Evolutionary conservation across 1,140 invertebrate genomes (phyloP).

Genomic region (Asobara japonica): DNA sequence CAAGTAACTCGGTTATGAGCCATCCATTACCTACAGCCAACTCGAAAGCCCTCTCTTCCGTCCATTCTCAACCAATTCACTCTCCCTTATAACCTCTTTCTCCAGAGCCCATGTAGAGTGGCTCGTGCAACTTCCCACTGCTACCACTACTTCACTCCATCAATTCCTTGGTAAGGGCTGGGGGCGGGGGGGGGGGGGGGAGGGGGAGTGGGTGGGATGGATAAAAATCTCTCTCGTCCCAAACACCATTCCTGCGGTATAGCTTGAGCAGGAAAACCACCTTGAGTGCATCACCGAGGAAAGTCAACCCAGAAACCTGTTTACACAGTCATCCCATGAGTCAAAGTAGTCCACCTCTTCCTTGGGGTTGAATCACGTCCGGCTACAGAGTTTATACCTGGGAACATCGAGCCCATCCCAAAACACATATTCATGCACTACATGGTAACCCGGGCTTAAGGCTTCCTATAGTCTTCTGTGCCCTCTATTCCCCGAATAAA

Average conservation of each 20-base stretch:
- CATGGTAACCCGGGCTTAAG: neutral
- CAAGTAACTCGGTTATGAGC: slow-evolving; percentile 43
- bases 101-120: neutral
- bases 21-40: slow-evolving; percentile 41
- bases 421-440: slow-evolving; percentile 4
- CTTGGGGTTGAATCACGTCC: neutral
- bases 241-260: neutral
- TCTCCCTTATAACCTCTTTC: slow-evolving; percentile 7
- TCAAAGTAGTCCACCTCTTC: slow-evolving; percentile 7
- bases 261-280: neutral
- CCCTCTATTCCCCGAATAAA: neutral
- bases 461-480: neutral
- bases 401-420: neutral
- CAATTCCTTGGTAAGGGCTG: neutral
- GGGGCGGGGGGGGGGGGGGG: too few relatives aligned
- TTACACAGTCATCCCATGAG: slow-evolving; percentile 13
- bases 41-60: slow-evolving; percentile 19
- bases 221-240: neutral
- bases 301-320: slow-evolving; percentile 1
- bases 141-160: neutral
- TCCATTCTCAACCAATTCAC: neutral
- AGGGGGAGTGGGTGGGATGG: neutral
- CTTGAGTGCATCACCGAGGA: slow-evolving; percentile 6
- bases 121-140: neutral
- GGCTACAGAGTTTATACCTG: neutral